Evolutionary conservation across 64 coral and sea anemone genomes (phyloP).

Genomic region (Trachythela sp.): DNA sequence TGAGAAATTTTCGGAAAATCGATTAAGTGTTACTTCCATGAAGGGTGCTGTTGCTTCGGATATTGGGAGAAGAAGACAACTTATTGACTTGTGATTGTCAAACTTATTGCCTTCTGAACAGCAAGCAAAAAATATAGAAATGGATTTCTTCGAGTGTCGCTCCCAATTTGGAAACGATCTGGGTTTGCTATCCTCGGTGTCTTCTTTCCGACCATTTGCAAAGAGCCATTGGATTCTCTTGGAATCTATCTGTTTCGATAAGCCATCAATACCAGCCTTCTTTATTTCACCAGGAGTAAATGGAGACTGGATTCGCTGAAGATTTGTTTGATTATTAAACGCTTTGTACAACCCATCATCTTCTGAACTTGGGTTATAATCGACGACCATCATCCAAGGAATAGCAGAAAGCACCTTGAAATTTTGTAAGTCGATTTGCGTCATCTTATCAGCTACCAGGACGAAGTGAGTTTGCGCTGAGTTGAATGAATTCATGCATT

Average conservation of each 20-base stretch:
- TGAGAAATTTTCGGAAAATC: conserved; percentile 46
- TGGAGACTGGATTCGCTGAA: neutral
- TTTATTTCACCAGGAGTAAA: conserved; percentile 51
- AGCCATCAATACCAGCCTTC: neutral
- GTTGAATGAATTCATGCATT: conserved; percentile 36
- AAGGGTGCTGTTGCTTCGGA: neutral
- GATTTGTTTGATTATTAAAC: conserved; percentile 29
- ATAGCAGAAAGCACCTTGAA: conserved; percentile 32
- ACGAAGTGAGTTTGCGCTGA: conserved; percentile 45
- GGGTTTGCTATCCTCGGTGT: neutral
- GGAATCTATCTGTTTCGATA: conserved; percentile 43
- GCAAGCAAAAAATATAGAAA: conserved; percentile 41
- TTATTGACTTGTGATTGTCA: conserved; percentile 48
- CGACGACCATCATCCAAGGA: conserved; percentile 60
- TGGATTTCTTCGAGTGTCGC: neutral
- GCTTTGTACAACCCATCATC: conserved; percentile 50
- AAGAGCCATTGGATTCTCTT: conserved; percentile 59
- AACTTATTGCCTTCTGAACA: conserved; percentile 54
- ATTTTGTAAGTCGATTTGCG: neutral
- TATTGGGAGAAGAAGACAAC: conserved; percentile 57
- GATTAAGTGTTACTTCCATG: conserved; percentile 39
- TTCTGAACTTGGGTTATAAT: conserved; percentile 56
- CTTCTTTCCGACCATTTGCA: conserved; percentile 48
- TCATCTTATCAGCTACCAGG: conserved; percentile 30
- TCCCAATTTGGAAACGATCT: conserved; percentile 35